Conservation (phyloP, 1,140 invertebrate genomes). For the Drosophila azteca region DNA sequence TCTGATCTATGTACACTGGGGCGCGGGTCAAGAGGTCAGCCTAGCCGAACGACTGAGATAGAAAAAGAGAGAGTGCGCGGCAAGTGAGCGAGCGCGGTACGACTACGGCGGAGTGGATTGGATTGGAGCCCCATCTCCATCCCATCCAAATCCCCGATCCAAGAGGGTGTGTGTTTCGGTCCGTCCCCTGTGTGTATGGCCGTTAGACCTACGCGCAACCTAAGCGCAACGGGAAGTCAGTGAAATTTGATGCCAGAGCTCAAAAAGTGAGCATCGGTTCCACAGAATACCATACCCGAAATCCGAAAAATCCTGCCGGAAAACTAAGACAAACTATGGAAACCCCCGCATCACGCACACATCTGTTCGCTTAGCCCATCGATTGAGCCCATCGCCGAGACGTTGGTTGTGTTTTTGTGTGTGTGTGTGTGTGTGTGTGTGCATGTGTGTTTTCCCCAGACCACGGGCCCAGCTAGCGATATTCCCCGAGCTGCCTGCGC, state of each 20-base stretch:
- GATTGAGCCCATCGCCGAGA: neutral
- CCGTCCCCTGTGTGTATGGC: conserved; percentile 24
- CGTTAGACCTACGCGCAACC: conserved; percentile 11
- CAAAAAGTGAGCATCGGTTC: conserved; percentile 41
- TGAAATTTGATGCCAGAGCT: conserved; percentile 62
- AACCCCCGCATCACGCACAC: conserved; percentile 29
- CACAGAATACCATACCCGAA: conserved; percentile 41
- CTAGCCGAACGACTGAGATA: conserved; percentile 28
- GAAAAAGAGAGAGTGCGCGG: conserved; percentile 24
- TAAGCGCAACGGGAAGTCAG: conserved; percentile 7
- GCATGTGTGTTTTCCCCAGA: conserved; percentile 39
- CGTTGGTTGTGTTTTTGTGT: conserved; percentile 5
- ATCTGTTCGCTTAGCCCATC: conserved; percentile 30
- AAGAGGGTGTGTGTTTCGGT: conserved; percentile 9
- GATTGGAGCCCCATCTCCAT: conserved; percentile 22
- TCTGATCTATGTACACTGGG: conserved; percentile 39
- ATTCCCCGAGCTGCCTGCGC: conserved; percentile 37
- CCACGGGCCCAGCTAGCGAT: conserved; percentile 9
- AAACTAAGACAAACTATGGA: conserved; percentile 41
- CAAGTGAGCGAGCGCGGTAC: neutral
- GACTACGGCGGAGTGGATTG: conserved; percentile 7
- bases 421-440: conserved; percentile 5
- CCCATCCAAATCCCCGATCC: conserved; percentile 1
- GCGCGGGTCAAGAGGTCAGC: conserved; percentile 58
- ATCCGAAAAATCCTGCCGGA: conserved; percentile 28